Base-by-base conservation (phyloP, 2,797 vertebrate genomes). In the Discoglossus pictus region DNA sequence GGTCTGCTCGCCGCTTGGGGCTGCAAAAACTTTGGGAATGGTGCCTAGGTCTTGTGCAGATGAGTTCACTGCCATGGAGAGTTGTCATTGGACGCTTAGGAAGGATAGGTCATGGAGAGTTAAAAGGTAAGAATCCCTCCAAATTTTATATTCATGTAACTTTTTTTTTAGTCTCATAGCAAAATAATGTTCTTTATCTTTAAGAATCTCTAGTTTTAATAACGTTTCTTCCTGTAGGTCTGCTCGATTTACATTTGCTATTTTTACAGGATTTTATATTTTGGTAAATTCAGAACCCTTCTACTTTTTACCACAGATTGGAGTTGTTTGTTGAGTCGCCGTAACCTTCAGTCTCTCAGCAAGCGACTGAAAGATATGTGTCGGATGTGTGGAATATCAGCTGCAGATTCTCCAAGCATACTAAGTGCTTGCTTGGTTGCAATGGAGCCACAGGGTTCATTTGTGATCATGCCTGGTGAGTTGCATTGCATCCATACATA, bases 21-120 rank as follows among this genome's bases (percentile, higher is more conserved):
- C 88, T 99, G 46, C 96, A 99, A 84, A 99, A 98, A 77, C 90
- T 99, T 64, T 99, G 97, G 97, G 97, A 99, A 64, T 99, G 97
- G 97, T 99, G 97, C 83, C 55, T 98, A 76, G 93, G 96, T 13
- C 88, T 99, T 27, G 93, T 99, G 69, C 97, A 99, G 77, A 96
- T 98, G 94, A 99, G 97, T 73, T 99, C 97, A 6, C 82, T 99
- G 73, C 97, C 97, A 0, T 99, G 97, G 97, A 94, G 97, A 80
- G 95, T 99, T 66, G 97, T 99, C 65, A 97, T 99, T 80, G 97
- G 97, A 18, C 93, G 97, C 23, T 83, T 99, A 25, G 97, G 97
- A 76, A 92, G 97, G 81, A 94, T 99, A 84, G 97, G 97, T 42
- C 97, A 99, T 0, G 97, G 97, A 76, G 97, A 99, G 84, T 80